Percentiles rank a stretch among this genome's conserved stretches.
phyloP scores from a whole-genome alignment of 2,888 invertebrate genomes.

The Panzeria rudis region DNA sequence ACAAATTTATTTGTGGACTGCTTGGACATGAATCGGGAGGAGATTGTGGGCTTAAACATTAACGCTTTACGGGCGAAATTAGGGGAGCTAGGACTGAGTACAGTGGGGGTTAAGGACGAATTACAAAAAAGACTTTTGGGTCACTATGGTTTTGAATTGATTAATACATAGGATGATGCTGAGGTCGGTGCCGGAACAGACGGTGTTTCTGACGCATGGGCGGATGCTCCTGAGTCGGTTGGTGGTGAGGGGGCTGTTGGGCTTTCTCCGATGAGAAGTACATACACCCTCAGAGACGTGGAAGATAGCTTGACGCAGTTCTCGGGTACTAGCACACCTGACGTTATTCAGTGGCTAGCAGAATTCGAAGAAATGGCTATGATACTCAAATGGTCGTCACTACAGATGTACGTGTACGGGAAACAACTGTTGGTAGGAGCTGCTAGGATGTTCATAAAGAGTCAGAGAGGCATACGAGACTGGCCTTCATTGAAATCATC shows the following conservation, averaged over 20 bases:
- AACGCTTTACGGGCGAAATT: not conserved
- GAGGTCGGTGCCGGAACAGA: not conserved
- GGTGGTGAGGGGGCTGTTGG: not conserved
- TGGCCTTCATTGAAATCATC: slow-evolving; percentile 54
- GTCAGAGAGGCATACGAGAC: slow-evolving; percentile 36
- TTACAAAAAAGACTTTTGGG: not conserved
- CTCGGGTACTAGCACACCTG: slow-evolving; percentile 39
- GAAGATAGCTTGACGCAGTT: slow-evolving; percentile 42
- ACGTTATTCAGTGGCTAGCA: slow-evolving; percentile 55
- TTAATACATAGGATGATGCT: not conserved
- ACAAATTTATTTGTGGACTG: not conserved
- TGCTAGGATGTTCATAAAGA: slow-evolving; percentile 44
- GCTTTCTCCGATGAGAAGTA: not conserved
- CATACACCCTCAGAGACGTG: slow-evolving; percentile 52
- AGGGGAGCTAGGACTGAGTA: not conserved
- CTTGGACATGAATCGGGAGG: slow-evolving; percentile 3
- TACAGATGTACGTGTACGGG: slow-evolving; percentile 51
- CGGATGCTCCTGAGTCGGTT: not conserved
- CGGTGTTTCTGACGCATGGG: not conserved
- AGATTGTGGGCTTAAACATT: not conserved
- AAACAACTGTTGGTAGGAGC: slow-evolving; percentile 52
- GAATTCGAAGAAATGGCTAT: too few relatives aligned
- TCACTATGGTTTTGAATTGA: not conserved
- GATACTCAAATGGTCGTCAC: slow-evolving; percentile 40
- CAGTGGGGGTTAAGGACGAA: not conserved